Evolutionary conservation across 1,140 invertebrate genomes (phyloP).

Genomic region (Antheraea pernyi): DNA sequence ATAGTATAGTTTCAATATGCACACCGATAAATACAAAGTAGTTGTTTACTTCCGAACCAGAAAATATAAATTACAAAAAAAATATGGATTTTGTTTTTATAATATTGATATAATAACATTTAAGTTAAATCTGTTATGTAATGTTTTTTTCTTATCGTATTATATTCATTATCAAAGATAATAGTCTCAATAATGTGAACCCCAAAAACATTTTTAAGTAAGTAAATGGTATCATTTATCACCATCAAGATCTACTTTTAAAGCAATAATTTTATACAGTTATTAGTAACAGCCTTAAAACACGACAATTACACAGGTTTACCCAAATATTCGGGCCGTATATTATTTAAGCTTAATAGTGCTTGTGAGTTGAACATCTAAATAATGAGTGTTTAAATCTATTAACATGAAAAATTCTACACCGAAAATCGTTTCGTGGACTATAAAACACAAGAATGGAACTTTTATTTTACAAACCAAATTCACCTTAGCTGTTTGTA

Average conservation of each 20-base stretch:
- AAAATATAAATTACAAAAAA: too few relatives aligned
- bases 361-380: not conserved
- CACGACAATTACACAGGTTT: not conserved
- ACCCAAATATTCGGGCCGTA: not conserved
- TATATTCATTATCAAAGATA: too few relatives aligned
- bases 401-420: not conserved
- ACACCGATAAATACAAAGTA: too few relatives aligned
- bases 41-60: too few relatives aligned
- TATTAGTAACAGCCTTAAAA: not conserved
- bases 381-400: not conserved
- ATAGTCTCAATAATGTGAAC: not conserved
- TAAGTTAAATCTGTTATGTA: too few relatives aligned
- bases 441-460: too few relatives aligned
- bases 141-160: too few relatives aligned
- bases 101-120: too few relatives aligned
- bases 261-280: conserved; percentile 3
- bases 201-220: not conserved
- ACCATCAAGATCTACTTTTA: not conserved
- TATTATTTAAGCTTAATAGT: not conserved
- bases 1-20: too few relatives aligned
- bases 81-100: too few relatives aligned
- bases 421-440: not conserved
- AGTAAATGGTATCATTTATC: not conserved
- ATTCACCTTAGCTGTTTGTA: too few relatives aligned
- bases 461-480: too few relatives aligned